Base-by-base conservation (phyloP, 2,113 vertebrate genomes). In the Microcebus griseorufus region DNA sequence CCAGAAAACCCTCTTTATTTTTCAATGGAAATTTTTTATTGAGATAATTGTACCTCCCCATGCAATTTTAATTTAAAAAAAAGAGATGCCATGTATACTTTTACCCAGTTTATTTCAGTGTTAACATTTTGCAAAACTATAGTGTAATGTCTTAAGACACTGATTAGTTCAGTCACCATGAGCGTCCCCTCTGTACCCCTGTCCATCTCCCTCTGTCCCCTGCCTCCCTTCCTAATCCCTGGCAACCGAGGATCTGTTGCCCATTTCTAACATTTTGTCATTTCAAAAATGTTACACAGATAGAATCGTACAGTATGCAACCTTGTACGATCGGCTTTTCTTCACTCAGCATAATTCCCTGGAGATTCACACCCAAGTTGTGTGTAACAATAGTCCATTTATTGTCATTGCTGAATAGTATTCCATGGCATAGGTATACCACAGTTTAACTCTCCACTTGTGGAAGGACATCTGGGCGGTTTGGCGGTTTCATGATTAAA, bases 131-230 rank as follows among this genome's bases (percentile, higher is more conserved):
- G 39, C 11, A n/a, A 22, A 90, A 67, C 13, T 42, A 9, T 25
- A 45, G 75, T 2, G 3, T 18, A n/a, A 9, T 70, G 42, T 65
- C 16, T 82, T 62, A 80, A 27, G 13, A 64, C 45, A 62, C 37
- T 0, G 1, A 76, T 6, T 32, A 17, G n/a, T 20, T 79, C 34
- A 1, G 1, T 39, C 39, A 20, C 25, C 14, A 17, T 12, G 9
- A 65, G 27, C 23, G 17, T 88, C 72, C 83, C 23, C 58, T 45
- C 39, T 48, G 4, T 32, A 58, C 78, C 8, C 6, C 51, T 5
- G 3, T 16, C 29, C 17, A 27, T 29, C 39, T 83, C 39, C 55
- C 20, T 55, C n/a, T 79, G 16, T 5, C 9, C 25, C 39, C 53
- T 18, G 51, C 20, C 20, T 80, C 60, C 42, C 14, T 60, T 48